Percentiles rank a stretch among this genome's conserved stretches.
These are phyloP conservation scores for Gadus macrocephalus DNA, from an alignment of 2,113 vertebrate species.

Conservation along the genomic window DNA sequence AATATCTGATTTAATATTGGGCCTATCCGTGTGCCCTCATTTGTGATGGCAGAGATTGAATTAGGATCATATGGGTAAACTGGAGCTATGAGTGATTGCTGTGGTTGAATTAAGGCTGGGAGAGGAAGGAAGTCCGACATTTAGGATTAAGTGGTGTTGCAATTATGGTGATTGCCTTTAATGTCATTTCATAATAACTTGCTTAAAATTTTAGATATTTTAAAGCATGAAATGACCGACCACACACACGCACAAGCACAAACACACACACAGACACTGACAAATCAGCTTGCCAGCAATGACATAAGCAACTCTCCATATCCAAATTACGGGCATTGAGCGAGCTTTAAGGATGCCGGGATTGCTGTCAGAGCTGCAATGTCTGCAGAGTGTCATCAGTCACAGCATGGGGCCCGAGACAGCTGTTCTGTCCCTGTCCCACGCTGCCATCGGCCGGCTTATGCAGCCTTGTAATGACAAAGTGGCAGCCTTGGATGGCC, in stretches of 20 bases:
- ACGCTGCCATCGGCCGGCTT: constrained; percentile 24
- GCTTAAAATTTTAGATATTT: not conserved
- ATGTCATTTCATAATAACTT: not conserved
- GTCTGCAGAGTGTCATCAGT: constrained; percentile 55
- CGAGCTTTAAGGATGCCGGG: constrained; percentile 37
- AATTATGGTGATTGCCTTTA: constrained; percentile 8
- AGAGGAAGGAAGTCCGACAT: constrained; percentile 31
- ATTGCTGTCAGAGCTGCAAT: constrained; percentile 41
- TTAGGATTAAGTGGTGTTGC: constrained; percentile 20
- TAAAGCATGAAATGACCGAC: not conserved
- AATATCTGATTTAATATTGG: constrained; percentile 74
- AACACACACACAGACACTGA: constrained; percentile 4
- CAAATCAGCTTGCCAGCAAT: constrained; percentile 1
- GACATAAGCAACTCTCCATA: not conserved
- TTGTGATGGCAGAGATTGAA: constrained; percentile 68
- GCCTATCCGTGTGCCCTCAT: constrained; percentile 67
- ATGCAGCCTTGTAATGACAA: constrained; percentile 65
- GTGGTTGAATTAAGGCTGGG: constrained; percentile 31
- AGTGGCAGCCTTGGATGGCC: constrained; percentile 60
- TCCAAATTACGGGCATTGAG: constrained; percentile 46
- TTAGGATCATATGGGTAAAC: constrained; percentile 57
- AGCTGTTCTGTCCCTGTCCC: constrained; percentile 41
- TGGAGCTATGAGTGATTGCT: constrained; percentile 39
- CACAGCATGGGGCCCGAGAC: constrained; percentile 40
- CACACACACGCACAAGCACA: not conserved